Evolutionary conservation across 2,113 vertebrate genomes (phyloP).

Genomic region (Epinephelus moara): DNA sequence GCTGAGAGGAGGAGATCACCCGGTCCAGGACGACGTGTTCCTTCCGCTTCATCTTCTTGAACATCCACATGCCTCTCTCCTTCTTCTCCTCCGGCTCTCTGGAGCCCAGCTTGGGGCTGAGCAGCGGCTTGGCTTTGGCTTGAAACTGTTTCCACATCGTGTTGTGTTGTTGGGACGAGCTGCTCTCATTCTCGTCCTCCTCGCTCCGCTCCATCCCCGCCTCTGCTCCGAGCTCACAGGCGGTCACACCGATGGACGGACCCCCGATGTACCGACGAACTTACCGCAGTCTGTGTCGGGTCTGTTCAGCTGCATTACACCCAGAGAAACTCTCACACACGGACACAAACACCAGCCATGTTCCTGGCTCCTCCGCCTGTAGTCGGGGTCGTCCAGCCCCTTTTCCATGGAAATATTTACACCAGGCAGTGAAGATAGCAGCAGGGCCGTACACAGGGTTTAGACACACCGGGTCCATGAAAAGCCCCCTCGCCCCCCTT

Average conservation of each 20-base stretch:
- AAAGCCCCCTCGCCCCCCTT: no score
- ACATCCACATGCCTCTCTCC: slow-evolving; percentile 80
- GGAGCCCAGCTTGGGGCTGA: slow-evolving; percentile 74
- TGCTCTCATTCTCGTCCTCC: slow-evolving; percentile 56
- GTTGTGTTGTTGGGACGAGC: slow-evolving; percentile 84
- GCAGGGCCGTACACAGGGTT: background rate
- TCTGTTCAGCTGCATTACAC: background rate
- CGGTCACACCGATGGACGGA: background rate
- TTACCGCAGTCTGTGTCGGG: background rate
- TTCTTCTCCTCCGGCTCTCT: slow-evolving; percentile 80
- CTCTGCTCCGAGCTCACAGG: slow-evolving; percentile 1
- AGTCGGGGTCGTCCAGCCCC: slow-evolving; percentile 5
- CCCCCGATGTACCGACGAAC: background rate
- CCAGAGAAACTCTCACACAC: background rate
- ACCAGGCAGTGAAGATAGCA: background rate
- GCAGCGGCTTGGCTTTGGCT: slow-evolving; percentile 82
- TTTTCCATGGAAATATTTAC: background rate
- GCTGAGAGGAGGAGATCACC: slow-evolving; percentile 91
- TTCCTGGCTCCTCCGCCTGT: background rate
- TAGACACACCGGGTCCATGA: no score
- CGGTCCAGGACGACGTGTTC: slow-evolving; percentile 86
- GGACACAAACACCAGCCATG: background rate
- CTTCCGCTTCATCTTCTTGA: slow-evolving; percentile 82
- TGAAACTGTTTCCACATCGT: slow-evolving; percentile 90
- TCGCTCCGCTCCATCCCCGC: slow-evolving; percentile 77